Percentiles rank a stretch among this genome's conserved stretches.
phyloP scores from a whole-genome alignment of 2,888 invertebrate species.

The Apodemia duryi region DNA sequence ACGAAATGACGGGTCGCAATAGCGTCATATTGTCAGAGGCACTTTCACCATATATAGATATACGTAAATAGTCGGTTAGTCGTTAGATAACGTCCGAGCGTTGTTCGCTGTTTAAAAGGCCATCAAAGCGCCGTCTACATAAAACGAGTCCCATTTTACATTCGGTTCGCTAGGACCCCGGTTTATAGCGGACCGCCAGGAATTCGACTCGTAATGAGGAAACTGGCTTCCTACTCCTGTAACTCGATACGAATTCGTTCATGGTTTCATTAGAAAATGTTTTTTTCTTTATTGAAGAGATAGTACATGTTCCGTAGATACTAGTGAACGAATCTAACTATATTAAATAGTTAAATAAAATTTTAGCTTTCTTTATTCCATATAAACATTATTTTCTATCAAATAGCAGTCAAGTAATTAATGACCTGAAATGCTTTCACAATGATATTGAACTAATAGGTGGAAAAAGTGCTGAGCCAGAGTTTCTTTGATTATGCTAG shows the following conservation, averaged over 20 bases:
- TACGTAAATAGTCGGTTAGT: slow-evolving; percentile 13
- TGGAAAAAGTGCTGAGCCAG: too few species aligned
- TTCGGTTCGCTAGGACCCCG: slow-evolving; percentile 52
- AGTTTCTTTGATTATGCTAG: too few species aligned
- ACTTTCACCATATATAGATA: slow-evolving; percentile 16
- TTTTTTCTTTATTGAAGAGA: too few species aligned
- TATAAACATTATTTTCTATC: too few species aligned
- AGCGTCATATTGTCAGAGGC: slow-evolving; percentile 9
- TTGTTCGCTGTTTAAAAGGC: slow-evolving; percentile 42
- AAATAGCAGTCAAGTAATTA: too few species aligned
- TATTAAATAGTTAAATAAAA: too few species aligned
- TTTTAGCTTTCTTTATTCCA: too few species aligned
- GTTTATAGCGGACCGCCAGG: slow-evolving; percentile 58
- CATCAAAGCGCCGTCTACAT: slow-evolving; percentile 61
- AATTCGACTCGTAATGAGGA: slow-evolving; percentile 65
- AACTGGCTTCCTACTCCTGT: slow-evolving; percentile 41
- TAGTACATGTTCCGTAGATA: too few species aligned
- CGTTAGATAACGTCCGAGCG: slow-evolving; percentile 28
- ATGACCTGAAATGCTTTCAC: too few species aligned
- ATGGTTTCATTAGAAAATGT: background rate
- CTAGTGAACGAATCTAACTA: too few species aligned
- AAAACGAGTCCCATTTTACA: slow-evolving; percentile 63
- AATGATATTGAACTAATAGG: too few species aligned
- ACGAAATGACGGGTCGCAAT: slow-evolving; percentile 14
- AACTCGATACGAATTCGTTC: slow-evolving; percentile 26